Percentiles rank a stretch among this genome's conserved stretches.
Evolutionary conservation across 2,797 vertebrate genomes (phyloP).

Genomic region (Sciurus carolinensis): DNA sequence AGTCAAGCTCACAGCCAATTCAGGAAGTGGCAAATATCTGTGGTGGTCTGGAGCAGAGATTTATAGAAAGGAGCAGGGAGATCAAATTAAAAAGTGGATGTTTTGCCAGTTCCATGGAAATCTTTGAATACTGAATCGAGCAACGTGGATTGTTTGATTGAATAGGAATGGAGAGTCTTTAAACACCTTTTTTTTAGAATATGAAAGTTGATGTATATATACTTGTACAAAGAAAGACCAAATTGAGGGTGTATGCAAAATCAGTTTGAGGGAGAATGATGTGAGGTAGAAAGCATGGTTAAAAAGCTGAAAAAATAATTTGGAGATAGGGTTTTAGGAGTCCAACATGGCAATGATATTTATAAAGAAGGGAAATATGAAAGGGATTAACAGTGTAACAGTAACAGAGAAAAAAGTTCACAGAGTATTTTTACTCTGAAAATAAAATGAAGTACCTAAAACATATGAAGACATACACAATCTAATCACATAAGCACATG

Average conservation of each 20-base stretch:
- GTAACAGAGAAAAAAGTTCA: neutral
- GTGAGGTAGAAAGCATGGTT: neutral
- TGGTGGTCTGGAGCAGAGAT: neutral
- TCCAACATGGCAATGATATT: neutral
- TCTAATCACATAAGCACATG: neutral
- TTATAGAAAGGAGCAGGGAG: neutral
- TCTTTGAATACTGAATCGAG: neutral
- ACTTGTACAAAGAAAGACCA: neutral
- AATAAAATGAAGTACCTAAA: neutral
- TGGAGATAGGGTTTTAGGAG: neutral
- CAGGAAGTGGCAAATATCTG: neutral
- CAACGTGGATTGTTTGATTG: neutral
- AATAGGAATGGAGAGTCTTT: neutral
- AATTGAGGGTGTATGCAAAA: neutral
- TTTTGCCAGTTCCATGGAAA: fast-evolving
- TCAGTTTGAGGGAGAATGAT: neutral
- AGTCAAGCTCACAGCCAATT: neutral
- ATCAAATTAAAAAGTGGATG: neutral
- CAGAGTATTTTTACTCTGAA: neutral
- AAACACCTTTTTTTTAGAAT: neutral
- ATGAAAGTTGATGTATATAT: neutral
- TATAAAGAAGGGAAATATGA: neutral
- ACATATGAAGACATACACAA: too few species aligned
- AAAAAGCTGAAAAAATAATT: neutral
- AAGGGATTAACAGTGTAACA: neutral